Evolutionary conservation across 2,888 invertebrate genomes (phyloP).

Genomic region (Mythimna ferrago): DNA sequence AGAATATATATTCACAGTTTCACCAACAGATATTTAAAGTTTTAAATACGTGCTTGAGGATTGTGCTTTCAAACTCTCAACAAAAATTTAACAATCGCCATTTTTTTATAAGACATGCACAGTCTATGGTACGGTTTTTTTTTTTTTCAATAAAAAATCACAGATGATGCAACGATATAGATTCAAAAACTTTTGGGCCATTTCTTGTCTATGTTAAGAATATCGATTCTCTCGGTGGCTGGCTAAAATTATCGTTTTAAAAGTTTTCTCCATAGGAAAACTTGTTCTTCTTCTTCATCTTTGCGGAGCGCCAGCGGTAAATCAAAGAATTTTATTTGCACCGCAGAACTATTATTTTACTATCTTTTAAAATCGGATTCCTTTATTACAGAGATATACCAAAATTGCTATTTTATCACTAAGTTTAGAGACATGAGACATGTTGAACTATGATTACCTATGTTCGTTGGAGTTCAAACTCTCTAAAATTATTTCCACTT

Average conservation of each 20-base stretch:
- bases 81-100: slow-evolving; percentile 89
- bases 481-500: neutral
- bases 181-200: neutral
- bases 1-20: slow-evolving; percentile 75
- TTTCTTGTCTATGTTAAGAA: slow-evolving; percentile 19
- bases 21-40: slow-evolving; percentile 79
- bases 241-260: neutral
- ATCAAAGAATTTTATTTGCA: neutral
- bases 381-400: neutral
- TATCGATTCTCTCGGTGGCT: neutral
- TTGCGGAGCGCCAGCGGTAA: neutral
- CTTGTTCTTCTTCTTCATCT: no score
- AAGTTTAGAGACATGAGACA: no score
- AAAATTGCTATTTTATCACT: neutral
- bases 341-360: no score
- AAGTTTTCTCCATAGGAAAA: no score
- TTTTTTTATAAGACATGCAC: slow-evolving; percentile 84
- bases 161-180: slow-evolving; percentile 50
- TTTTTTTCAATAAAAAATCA: slow-evolving; percentile 43
- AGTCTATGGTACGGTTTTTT: slow-evolving; percentile 61
- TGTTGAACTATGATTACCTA: no score
- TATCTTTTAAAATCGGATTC: no score
- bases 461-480: neutral
- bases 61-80: slow-evolving; percentile 85
- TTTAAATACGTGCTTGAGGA: slow-evolving; percentile 76